Evolutionary conservation across 2,888 invertebrate species (phyloP).

Genomic region (Timema podura): DNA sequence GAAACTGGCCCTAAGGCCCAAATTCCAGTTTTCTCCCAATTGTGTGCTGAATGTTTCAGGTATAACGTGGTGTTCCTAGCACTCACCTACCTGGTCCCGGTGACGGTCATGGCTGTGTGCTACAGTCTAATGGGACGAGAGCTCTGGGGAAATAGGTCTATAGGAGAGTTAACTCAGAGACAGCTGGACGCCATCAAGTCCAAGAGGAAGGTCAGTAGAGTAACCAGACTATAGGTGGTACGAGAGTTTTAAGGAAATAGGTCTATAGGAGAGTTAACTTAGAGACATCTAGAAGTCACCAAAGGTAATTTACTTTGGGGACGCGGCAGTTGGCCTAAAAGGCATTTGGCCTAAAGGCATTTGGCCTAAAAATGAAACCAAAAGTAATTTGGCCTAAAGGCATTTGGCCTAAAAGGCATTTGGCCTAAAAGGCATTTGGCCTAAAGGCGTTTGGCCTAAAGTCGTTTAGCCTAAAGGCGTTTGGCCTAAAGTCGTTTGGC

Average conservation of each 20-base stretch:
- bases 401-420: no score
- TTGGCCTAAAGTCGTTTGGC: no score
- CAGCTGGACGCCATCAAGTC: constrained; percentile 49
- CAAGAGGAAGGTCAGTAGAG: constrained; percentile 48
- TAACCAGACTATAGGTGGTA: no score
- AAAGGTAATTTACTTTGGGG: constrained; percentile 32
- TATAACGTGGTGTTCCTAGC: constrained; percentile 51
- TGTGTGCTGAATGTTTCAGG: constrained; percentile 38
- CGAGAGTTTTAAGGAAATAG: constrained; percentile 52
- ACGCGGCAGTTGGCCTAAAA: no score
- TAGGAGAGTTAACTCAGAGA: constrained; percentile 51
- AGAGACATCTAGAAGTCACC: constrained; percentile 48
- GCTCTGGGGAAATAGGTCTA: constrained; percentile 52
- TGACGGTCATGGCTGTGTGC: constrained; percentile 50
- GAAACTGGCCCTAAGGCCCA: no score
- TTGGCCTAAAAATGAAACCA: no score
- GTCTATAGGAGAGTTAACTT: constrained; percentile 51
- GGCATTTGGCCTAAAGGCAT: no score
- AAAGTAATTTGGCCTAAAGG: no score
- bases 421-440: no score
- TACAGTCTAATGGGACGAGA: constrained; percentile 50
- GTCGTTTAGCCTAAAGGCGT: no score
- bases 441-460: no score
- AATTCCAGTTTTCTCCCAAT: no score
- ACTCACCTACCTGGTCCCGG: constrained; percentile 51